phyloP scores from a whole-genome alignment of 2,113 vertebrate species.

The Anolis carolinensis region DNA sequence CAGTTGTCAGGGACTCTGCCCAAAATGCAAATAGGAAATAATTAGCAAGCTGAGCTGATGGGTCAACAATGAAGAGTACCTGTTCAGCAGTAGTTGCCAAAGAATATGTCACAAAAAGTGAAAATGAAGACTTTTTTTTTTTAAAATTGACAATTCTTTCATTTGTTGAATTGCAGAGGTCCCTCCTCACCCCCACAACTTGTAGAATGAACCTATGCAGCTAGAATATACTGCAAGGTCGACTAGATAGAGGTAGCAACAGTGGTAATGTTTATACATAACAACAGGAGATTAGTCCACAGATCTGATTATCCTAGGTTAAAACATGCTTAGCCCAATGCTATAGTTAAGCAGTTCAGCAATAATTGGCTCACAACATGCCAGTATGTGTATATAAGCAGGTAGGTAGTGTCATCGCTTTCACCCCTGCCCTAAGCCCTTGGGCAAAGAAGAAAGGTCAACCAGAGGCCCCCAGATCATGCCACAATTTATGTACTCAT shows the following conservation, averaged over 20 bases:
- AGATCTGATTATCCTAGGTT: conserved; percentile 1
- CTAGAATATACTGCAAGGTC: neutral
- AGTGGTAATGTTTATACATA: neutral
- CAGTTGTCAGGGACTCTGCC: conserved; percentile 45
- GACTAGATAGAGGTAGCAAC: neutral
- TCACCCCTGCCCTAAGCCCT: too few relatives aligned
- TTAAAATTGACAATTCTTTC: too few relatives aligned
- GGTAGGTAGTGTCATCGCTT: neutral
- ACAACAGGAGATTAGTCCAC: neutral
- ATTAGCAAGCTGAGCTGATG: conserved; percentile 45
- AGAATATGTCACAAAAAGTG: conserved; percentile 44
- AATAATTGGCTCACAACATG: neutral
- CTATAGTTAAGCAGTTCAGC: neutral
- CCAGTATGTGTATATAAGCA: neutral
- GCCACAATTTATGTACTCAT: too few relatives aligned
- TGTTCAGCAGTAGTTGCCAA: neutral
- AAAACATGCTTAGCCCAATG: neutral
- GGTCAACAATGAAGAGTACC: conserved; percentile 37
- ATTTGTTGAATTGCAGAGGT: conserved; percentile 21
- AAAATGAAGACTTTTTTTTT: conserved; percentile 19
- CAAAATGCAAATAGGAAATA: conserved; percentile 60
- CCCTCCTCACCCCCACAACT: accelerated
- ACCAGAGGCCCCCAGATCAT: too few relatives aligned
- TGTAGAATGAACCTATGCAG: conserved; percentile 10
- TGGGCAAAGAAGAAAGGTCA: too few relatives aligned